Evolutionary conservation across 2,888 invertebrate species (phyloP).

Genomic region (Coenonympha glycerion): DNA sequence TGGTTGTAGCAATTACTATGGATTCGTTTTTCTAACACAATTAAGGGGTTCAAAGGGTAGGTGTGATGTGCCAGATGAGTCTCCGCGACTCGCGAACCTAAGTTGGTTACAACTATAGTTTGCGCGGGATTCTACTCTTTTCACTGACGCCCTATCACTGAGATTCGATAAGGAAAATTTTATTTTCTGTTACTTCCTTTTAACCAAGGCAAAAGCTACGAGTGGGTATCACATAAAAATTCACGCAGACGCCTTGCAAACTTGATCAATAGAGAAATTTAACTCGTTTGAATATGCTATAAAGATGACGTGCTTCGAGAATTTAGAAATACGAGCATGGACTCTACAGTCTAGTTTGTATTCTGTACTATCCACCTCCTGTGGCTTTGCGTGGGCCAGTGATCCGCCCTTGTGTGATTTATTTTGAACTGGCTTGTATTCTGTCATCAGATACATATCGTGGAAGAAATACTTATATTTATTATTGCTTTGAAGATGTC

Average conservation of each 20-base stretch:
- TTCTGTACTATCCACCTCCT: slow-evolving; percentile 18
- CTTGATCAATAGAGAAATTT: background rate
- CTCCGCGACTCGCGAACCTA: too few species aligned
- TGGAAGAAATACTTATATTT: slow-evolving; percentile 14
- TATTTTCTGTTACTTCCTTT: too few species aligned
- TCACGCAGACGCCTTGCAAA: background rate
- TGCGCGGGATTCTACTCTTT: too few species aligned
- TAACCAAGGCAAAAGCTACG: too few species aligned
- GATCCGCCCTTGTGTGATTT: slow-evolving; percentile 22
- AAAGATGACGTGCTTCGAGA: slow-evolving; percentile 6
- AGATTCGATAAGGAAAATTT: too few species aligned
- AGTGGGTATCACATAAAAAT: too few species aligned
- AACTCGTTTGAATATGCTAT: background rate
- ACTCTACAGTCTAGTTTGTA: slow-evolving; percentile 5
- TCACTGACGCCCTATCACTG: too few species aligned
- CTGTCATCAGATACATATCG: slow-evolving; percentile 14
- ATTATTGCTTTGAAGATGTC: slow-evolving; percentile 11
- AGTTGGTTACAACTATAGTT: too few species aligned
- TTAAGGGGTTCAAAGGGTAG: too few species aligned
- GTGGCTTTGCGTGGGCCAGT: slow-evolving; percentile 25
- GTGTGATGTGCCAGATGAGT: too few species aligned
- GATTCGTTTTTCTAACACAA: too few species aligned
- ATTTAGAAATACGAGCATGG: background rate
- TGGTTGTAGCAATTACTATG: too few species aligned
- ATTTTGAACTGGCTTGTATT: slow-evolving; percentile 22